Percentiles rank a stretch among this genome's conserved stretches.
phyloP scores from a whole-genome alignment of 1,140 invertebrate species.

The Sitodiplosis mosellana region DNA sequence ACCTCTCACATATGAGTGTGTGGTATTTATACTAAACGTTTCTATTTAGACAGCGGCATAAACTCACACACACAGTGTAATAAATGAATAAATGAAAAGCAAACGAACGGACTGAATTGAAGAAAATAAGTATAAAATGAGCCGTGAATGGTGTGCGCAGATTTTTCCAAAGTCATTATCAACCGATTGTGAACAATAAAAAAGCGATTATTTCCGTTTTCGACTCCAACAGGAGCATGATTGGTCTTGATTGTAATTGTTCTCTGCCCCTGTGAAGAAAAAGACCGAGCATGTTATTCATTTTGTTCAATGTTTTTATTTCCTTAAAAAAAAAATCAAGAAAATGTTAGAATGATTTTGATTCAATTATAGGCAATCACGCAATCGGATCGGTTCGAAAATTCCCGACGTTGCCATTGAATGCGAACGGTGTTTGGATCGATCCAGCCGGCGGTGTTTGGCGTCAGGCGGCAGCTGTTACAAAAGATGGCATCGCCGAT shows the following conservation, averaged over 20 bases:
- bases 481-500: conserved; percentile 24
- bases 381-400: conserved; percentile 26
- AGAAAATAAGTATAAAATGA: too few species aligned
- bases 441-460: conserved; percentile 24
- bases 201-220: too few species aligned
- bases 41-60: too few species aligned
- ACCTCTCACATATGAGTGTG: too few species aligned
- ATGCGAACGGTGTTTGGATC: conserved; percentile 23
- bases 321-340: conserved; percentile 1
- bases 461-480: conserved; percentile 13
- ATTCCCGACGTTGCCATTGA: conserved; percentile 25
- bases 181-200: too few species aligned
- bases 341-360: neutral
- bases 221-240: neutral
- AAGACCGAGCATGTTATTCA: conserved; percentile 1
- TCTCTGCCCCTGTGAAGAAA: neutral
- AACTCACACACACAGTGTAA: too few species aligned
- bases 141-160: too few species aligned
- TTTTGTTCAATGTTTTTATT: conserved; percentile 1
- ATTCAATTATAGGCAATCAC: conserved; percentile 20
- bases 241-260: neutral
- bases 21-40: too few species aligned
- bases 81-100: too few species aligned
- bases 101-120: too few species aligned
- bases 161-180: too few species aligned